Conservation (phyloP, 2,797 vertebrate species). For the Chloroceryle amazona region DNA sequence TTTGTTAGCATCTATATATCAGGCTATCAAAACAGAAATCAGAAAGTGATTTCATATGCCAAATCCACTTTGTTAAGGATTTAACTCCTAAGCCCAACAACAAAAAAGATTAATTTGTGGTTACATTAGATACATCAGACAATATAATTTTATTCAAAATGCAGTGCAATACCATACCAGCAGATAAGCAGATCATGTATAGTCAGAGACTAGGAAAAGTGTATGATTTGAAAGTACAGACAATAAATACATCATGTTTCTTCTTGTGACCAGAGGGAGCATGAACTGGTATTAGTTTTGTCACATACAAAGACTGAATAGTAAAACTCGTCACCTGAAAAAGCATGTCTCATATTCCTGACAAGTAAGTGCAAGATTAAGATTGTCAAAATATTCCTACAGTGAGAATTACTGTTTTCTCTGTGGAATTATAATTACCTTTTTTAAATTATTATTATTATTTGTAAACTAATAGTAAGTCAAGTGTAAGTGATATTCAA, state of each 20-base stretch:
- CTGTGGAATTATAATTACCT: not conserved
- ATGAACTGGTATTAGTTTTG: not conserved
- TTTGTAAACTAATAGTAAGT: not conserved
- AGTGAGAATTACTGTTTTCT: not conserved
- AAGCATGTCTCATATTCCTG: not conserved
- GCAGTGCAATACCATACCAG: not conserved
- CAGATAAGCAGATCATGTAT: not conserved
- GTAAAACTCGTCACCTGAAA: not conserved
- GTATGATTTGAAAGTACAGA: not conserved
- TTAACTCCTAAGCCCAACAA: not conserved
- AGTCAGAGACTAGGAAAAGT: not conserved
- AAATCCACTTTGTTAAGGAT: slow-evolving; percentile 20
- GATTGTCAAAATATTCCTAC: not conserved
- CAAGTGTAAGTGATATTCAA: not conserved
- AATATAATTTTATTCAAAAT: slow-evolving; percentile 15
- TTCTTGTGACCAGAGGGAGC: not conserved
- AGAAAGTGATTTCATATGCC: not conserved
- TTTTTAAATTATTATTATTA: no score
- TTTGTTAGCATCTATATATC: slow-evolving; percentile 40
- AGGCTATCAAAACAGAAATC: not conserved
- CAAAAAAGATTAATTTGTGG: not conserved
- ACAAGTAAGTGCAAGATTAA: not conserved
- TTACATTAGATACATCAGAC: not conserved
- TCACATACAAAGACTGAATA: not conserved
- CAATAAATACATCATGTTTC: not conserved